These are phyloP conservation scores for Acromyrmex echinatior DNA, from an alignment of 1,140 invertebrate genomes.

Conservation along the genomic window DNA sequence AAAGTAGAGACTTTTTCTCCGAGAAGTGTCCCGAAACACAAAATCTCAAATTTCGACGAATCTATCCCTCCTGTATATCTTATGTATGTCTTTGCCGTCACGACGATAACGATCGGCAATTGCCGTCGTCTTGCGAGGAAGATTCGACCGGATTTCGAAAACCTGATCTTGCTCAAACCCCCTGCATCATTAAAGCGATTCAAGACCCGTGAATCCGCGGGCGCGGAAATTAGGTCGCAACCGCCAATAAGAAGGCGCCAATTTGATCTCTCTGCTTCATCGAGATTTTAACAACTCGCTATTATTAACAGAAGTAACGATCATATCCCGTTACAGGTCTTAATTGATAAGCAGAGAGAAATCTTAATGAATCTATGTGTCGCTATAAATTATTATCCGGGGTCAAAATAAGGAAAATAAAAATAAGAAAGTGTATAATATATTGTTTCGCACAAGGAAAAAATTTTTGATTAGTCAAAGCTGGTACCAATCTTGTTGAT, in stretches of 20 bases:
- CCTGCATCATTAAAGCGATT: constrained; percentile 55
- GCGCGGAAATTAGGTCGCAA: constrained; percentile 46
- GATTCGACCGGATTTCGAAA: constrained; percentile 34
- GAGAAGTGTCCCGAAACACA: neutral
- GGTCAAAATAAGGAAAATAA: neutral
- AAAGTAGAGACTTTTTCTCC: neutral
- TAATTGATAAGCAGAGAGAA: neutral
- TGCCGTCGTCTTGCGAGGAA: constrained; percentile 35
- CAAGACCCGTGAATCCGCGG: constrained; percentile 31
- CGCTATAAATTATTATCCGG: neutral
- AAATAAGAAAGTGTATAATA: neutral
- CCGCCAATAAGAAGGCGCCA: constrained; percentile 40
- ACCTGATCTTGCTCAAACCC: constrained; percentile 20
- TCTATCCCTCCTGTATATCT: neutral
- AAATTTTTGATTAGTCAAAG: neutral
- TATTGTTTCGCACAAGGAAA: neutral
- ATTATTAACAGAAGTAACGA: constrained; percentile 20
- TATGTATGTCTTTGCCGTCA: neutral
- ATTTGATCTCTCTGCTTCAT: constrained; percentile 24
- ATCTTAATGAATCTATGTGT: neutral
- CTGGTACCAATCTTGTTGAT: neutral
- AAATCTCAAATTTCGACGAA: neutral
- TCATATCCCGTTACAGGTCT: neutral
- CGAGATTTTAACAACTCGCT: constrained; percentile 7
- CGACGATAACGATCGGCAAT: constrained; percentile 32